Base-by-base conservation (phyloP, 1,140 invertebrate species). In the Pseudomyrmex dendroicus region DNA sequence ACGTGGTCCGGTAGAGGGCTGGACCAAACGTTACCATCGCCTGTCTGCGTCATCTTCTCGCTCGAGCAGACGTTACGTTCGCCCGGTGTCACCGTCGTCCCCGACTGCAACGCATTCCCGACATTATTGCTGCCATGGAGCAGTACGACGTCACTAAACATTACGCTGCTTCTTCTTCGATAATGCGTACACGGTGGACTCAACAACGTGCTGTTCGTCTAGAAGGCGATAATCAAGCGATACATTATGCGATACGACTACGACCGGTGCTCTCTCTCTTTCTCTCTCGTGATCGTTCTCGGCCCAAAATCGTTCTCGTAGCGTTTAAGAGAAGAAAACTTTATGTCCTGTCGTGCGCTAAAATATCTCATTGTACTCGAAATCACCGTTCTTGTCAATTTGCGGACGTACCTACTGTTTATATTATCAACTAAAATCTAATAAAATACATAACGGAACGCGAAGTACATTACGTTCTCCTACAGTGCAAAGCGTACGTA, bases 1-100 rank as follows among this genome's bases (percentile, higher is more conserved):
- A 91, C 72, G 78, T 92, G 92, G 80, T 93, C 94, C 9, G 90
- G 84, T 67, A 92, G 90, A 10, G 93, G 90, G 50, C 93, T 93
- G 4, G 94, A 92, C 96, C 96, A 96, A 63, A 96, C 96, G 86
- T 96, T 96, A 63, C 96, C 96, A 91, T 96, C 96, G 52, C 95
- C 97, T 59, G 97, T 97, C 94, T 98, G 97, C 0, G 97, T 98
- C 95, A 97, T 98, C 92, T 98, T 98, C 90, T 98, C 97, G 63
- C 96, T 97, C 22, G 97, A 97, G 92, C 97, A 97, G 17, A 98
- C 95, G 89, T 97, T 97, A 87, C 95, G 95, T 88, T 96, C 95
- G 64, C 95, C 94, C 46, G 93, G 84, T 52, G 73, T 84, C 17
- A 93, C 91, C 82, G 90, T 89, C 44, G 93, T 90, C 57, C 91